phyloP scores from a whole-genome alignment of 2,888 invertebrate genomes.

The Nephrotoma flavescens region DNA sequence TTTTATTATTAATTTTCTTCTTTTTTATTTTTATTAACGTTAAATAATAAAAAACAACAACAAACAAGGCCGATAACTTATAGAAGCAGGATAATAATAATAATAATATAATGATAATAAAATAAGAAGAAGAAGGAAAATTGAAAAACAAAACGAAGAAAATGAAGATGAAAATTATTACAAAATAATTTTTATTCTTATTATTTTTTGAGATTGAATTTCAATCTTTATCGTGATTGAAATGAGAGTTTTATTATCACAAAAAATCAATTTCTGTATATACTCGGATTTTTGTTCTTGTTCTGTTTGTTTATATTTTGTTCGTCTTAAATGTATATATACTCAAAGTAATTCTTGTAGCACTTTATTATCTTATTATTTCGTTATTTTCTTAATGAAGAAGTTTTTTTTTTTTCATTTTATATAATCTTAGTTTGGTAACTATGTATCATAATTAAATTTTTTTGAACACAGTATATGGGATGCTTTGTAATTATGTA shows the following conservation, averaged over 20 bases:
- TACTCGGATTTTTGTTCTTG: background rate
- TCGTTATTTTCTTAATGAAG: background rate
- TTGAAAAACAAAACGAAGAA: background rate
- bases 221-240: conserved; percentile 2
- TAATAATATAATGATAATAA: background rate
- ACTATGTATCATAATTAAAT: no score
- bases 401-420: background rate
- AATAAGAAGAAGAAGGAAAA: background rate
- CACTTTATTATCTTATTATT: background rate
- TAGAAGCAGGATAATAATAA: background rate
- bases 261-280: background rate
- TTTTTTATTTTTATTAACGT: background rate
- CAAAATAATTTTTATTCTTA: background rate
- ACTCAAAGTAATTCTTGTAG: background rate
- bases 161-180: background rate
- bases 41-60: background rate
- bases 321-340: background rate
- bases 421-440: no score
- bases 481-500: no score
- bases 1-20: background rate
- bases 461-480: no score
- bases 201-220: background rate
- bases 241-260: conserved; percentile 3
- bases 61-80: background rate
- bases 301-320: background rate